Base-by-base conservation (phyloP, 2,113 vertebrate genomes). In the Clarias gariepinus region DNA sequence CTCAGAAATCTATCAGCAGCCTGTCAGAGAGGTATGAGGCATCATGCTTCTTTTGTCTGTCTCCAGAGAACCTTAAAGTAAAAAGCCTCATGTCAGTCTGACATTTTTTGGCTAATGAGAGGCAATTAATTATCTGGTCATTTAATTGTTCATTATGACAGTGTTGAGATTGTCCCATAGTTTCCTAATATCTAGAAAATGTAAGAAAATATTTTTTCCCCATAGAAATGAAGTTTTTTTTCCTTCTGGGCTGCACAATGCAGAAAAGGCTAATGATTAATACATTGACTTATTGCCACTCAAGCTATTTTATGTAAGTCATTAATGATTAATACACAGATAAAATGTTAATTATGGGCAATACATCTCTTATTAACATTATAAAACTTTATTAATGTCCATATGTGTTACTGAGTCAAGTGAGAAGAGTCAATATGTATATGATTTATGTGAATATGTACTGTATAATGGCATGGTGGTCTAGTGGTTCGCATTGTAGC, bases 101-200 rank as follows among this genome's bases (percentile, higher is more conserved):
- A n/a, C 21, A 3, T 19, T 60, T 10, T 76, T n/a, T 23, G 47
- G 10, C 41, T 52, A 57, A 78, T 57, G 16, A 55, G 25, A 18
- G 57, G 25, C 53, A 57, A 57, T 78, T 78, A 3, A 57, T 78
- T 55, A 78, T 57, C 7, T 28, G 13, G 4, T 57, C 25, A 78
- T 19, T 78, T 10, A 57, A 78, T 78, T 78, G 57, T 78, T 78
- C 3, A 78, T 78, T 78, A 57, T 19, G 76, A 78, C 7, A 19
- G n/a, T 57, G 25, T 57, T 16, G 52, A 16, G 23, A 78, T 57
- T 19, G 19, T 30, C 8, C n/a, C 3, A 74, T 7, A 69, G 66
- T n/a, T 69, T 69, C 30, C 15, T 69, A 3, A 21, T n/a, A 47
- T 53, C 23, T 15, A 76, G 28, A 1, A 76, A 77, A 55, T 41